phyloP scores from a whole-genome alignment of 2,888 invertebrate genomes.

The Stenotaenia linearis region DNA sequence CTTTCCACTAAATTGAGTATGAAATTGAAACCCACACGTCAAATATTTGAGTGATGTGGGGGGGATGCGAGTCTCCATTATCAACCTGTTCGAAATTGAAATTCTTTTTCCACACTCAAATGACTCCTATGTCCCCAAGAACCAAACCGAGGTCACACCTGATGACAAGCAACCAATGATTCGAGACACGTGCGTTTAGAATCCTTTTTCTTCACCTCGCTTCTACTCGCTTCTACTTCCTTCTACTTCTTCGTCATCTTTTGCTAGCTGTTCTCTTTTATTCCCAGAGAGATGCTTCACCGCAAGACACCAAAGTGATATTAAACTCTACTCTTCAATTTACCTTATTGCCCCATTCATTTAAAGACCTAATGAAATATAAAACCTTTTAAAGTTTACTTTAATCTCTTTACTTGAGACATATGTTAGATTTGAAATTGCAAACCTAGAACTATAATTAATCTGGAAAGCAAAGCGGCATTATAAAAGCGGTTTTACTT shows the following conservation, averaged over 20 bases:
- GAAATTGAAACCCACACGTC: not conserved
- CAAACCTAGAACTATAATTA: no score
- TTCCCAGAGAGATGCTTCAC: not conserved
- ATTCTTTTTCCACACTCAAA: not conserved
- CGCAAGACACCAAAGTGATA: no score
- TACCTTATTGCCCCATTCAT: no score
- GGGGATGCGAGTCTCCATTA: not conserved
- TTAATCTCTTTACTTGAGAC: no score
- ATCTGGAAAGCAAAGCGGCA: no score
- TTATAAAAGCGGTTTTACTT: no score
- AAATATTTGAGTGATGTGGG: not conserved
- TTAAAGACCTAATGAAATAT: no score
- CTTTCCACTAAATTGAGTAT: not conserved
- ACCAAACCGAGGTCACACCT: conserved; percentile 10
- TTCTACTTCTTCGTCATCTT: not conserved
- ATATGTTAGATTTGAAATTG: no score
- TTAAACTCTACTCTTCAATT: no score
- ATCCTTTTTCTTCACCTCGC: not conserved
- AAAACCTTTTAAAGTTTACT: no score
- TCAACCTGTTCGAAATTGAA: not conserved
- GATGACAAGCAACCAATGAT: not conserved
- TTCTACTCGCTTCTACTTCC: no score
- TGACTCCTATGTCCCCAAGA: not conserved
- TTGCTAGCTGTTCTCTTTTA: not conserved
- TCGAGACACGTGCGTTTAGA: not conserved